These are phyloP conservation scores for Pteropus alecto DNA, from an alignment of 2,113 vertebrate species.

Conservation along the genomic window DNA sequence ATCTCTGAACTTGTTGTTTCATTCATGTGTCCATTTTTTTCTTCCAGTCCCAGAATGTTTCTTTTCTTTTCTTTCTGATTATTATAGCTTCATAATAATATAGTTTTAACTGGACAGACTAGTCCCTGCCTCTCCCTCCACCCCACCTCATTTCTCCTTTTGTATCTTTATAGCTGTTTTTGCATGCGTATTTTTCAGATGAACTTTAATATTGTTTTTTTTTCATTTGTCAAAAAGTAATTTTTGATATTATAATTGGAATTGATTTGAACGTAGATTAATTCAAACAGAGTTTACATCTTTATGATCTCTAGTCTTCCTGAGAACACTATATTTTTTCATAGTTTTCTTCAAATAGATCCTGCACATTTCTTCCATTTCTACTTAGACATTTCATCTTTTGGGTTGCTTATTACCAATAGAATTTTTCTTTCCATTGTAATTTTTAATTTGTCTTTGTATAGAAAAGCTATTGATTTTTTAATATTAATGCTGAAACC, in stretches of 20 bases:
- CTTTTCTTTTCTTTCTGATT: neutral
- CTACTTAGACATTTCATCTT: neutral
- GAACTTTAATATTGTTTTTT: neutral
- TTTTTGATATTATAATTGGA: neutral
- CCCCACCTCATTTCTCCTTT: neutral
- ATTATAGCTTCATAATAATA: neutral
- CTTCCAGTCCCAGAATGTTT: no score
- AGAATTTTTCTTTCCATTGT: neutral
- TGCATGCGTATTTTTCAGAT: conserved; percentile 23
- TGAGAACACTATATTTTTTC: neutral
- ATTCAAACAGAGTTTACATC: neutral
- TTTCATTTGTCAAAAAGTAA: neutral
- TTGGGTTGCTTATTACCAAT: neutral
- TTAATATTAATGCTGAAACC: neutral
- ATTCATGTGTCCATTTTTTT: neutral
- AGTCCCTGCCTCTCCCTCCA: neutral
- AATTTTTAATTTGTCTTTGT: conserved; percentile 34
- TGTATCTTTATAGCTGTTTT: neutral
- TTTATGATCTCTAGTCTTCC: neutral
- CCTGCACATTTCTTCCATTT: neutral
- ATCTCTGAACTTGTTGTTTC: neutral
- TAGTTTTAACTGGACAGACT: neutral
- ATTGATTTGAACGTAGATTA: neutral
- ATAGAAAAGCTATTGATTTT: neutral
- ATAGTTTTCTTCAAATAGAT: neutral